Evolutionary conservation across 2,797 vertebrate genomes (phyloP).

Genomic region (Enteromius thamalakanensis): DNA sequence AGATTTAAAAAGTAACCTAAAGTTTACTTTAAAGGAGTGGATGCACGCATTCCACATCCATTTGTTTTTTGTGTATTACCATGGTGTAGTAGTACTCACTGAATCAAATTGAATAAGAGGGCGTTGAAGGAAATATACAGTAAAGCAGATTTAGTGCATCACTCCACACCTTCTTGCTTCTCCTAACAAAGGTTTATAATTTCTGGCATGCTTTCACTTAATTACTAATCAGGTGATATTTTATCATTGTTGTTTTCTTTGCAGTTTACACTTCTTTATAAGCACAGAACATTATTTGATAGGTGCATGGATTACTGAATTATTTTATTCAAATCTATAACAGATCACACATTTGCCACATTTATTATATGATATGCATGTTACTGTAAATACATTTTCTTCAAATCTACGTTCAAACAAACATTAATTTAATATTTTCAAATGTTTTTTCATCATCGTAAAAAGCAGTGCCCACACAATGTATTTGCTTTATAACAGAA

Average conservation of each 20-base stretch:
- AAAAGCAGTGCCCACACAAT: background rate
- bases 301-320: background rate
- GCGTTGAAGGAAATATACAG: background rate
- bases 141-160: background rate
- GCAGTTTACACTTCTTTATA: background rate
- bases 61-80: background rate
- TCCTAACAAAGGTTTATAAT: background rate
- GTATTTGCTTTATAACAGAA: slow-evolving; percentile 16
- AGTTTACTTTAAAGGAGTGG: background rate
- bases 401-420: background rate
- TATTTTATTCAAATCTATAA: background rate
- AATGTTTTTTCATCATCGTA: background rate
- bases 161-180: background rate
- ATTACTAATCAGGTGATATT: background rate
- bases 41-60: background rate
- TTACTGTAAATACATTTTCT: background rate
- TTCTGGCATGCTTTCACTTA: background rate
- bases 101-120: background rate
- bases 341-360: background rate
- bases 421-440: background rate
- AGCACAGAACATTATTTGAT: background rate
- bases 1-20: background rate
- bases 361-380: background rate
- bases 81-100: background rate
- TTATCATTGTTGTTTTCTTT: background rate